phyloP scores from a whole-genome alignment of 1,140 invertebrate genomes.

The Drosophila grimshawi region DNA sequence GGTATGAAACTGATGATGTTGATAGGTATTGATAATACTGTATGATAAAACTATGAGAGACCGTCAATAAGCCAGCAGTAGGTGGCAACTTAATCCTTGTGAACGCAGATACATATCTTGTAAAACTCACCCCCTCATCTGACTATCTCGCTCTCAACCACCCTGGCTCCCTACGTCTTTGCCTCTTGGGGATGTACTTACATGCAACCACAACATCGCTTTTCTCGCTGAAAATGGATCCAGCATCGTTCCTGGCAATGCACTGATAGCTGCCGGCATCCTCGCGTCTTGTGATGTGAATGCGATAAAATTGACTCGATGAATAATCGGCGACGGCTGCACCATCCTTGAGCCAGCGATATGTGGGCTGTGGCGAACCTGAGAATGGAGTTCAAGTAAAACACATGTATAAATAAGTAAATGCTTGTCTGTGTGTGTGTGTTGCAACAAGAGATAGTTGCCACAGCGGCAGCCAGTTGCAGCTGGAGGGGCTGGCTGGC shows the following conservation, averaged over 20 bases:
- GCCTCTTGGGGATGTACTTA: constrained; percentile 86
- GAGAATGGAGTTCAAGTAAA: constrained; percentile 62
- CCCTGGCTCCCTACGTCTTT: too few species aligned
- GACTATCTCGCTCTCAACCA: too few species aligned
- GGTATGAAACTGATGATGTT: background rate
- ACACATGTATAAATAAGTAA: constrained; percentile 11
- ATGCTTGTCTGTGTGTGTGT: background rate
- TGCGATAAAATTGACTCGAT: constrained; percentile 92
- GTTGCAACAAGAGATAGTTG: background rate
- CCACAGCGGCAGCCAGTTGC: background rate
- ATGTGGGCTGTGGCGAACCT: constrained; percentile 95
- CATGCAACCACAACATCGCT: constrained; percentile 94
- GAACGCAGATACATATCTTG: background rate
- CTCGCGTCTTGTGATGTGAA: constrained; percentile 90
- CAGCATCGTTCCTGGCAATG: constrained; percentile 94
- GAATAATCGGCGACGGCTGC: constrained; percentile 89
- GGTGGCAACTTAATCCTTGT: background rate
- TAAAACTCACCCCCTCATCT: background rate
- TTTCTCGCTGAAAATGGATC: constrained; percentile 95
- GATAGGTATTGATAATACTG: background rate
- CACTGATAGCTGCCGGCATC: constrained; percentile 96
- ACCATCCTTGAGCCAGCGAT: constrained; percentile 95
- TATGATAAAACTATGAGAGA: too few species aligned
- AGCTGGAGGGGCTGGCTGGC: too few species aligned
- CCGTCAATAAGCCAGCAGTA: background rate